These are phyloP conservation scores for Piliocolobus tephrosceles DNA, from an alignment of 2,113 vertebrate genomes.

Conservation along the genomic window DNA sequence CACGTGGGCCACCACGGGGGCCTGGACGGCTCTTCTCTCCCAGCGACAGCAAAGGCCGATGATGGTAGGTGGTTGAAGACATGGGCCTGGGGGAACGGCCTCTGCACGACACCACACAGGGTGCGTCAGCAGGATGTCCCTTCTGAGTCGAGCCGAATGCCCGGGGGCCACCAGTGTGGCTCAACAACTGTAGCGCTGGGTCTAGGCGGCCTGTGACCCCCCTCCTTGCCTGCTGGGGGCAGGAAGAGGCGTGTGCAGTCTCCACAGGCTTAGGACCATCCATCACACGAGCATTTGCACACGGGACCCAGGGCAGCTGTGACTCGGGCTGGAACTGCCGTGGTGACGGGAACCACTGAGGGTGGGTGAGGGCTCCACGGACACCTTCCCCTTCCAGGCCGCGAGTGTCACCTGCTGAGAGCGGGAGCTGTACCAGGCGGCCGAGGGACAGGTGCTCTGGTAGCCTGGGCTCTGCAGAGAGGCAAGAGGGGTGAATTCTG, in stretches of 20 bases:
- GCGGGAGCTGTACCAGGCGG: conserved; percentile 85
- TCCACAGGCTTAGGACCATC: background rate
- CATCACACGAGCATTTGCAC: background rate
- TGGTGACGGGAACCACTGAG: conserved; percentile 83
- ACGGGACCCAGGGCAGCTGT: conserved; percentile 76
- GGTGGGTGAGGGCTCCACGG: conserved; percentile 87
- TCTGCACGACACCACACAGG: rapidly evolving
- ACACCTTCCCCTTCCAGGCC: conserved; percentile 86
- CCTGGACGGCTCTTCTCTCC: background rate
- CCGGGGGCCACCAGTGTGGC: background rate
- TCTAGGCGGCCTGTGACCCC: background rate
- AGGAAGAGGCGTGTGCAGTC: background rate
- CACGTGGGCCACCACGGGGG: rapidly evolving
- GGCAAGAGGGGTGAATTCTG: conserved; percentile 90
- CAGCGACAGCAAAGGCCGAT: background rate
- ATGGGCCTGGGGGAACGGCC: background rate
- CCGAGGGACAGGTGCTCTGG: conserved; percentile 73
- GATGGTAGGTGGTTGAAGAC: background rate
- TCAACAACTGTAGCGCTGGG: background rate
- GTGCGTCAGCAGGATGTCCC: background rate
- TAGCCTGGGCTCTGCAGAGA: conserved; percentile 82
- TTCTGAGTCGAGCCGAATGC: background rate
- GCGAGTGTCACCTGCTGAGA: conserved; percentile 88
- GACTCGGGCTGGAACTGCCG: conserved; percentile 72
- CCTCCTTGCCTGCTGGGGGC: background rate